Evolutionary conservation across 1,140 invertebrate species (phyloP), one percentile per base, ranked within the genome.

Genomic region (Camponotus vicinus): DNA sequence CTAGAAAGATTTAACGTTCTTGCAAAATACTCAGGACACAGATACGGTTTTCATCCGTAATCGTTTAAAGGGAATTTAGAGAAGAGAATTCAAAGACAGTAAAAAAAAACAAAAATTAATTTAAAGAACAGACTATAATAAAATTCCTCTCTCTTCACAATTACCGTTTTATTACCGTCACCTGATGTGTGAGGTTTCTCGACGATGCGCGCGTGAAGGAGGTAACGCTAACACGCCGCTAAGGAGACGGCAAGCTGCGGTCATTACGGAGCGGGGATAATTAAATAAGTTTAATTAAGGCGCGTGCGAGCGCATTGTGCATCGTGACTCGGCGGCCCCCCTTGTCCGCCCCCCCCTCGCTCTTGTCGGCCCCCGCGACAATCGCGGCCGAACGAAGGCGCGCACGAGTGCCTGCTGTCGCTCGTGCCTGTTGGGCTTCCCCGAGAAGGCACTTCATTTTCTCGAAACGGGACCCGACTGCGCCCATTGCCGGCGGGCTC

Each of bases 201-300:
- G 27, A 27, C 27, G 27, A 27, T 27, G 27, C 27, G 27, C 27
- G 66, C 11, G 49, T 45, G 55, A 32, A 61, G 18, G 11, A 78
- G 71, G 49, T 85, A 82, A 78, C 37, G 75, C 42, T 59, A 85
- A 57, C 63, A 63, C 66, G 77, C 73, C 55, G 34, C 45, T 75
- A 80, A 89, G 52, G 69, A 89, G 88, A 42, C 59, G 79, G 59
- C 71, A 67, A 86, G 49, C 63, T 61, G 70, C 49, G 49, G 15
- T 52, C 49, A 70, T 83, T 86, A 88, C 88, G 83, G 80, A 82
- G 67, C 75, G 76, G 82, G 45, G 76, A 82, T 92, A 92, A 92
- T 92, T 92, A 92, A 92, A 92, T 92, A 88, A 88, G 59, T 70
- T 90, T 92, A 90, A 92, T 91, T 86, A 87, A 78, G 83, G 21